phyloP scores from a whole-genome alignment of 2,113 vertebrate species.

The Cathartes aura region DNA sequence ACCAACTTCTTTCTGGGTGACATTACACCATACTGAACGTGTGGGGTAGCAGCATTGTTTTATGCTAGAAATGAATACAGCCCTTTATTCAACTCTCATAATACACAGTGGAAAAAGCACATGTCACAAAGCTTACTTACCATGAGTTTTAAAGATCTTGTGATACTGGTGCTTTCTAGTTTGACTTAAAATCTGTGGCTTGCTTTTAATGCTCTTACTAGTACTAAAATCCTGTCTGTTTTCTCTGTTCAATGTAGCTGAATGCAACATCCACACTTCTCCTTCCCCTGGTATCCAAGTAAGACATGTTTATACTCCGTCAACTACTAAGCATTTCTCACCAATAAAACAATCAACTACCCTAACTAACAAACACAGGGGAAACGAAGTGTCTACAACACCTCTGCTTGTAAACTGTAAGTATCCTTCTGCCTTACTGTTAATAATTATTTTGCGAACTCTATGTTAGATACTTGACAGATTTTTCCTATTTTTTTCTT shows the following conservation, averaged over 20 bases:
- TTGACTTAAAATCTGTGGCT: not conserved
- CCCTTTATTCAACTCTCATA: not conserved
- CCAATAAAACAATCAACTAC: slow-evolving; percentile 98
- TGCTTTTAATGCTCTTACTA: not conserved
- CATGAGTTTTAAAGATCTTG: not conserved
- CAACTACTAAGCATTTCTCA: slow-evolving; percentile 98
- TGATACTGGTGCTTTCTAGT: not conserved
- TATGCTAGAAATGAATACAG: not conserved
- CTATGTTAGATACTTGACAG: not conserved
- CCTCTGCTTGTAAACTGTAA: slow-evolving; percentile 95
- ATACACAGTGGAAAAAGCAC: not conserved
- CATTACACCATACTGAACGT: fast-evolving
- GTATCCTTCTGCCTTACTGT: slow-evolving; percentile 47
- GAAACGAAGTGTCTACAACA: slow-evolving; percentile 96
- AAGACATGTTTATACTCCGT: slow-evolving; percentile 96
- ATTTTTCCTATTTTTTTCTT: not conserved
- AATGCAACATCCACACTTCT: slow-evolving; percentile 97
- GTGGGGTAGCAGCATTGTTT: not conserved
- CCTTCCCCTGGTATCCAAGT: slow-evolving; percentile 97
- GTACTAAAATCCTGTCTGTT: slow-evolving; percentile 37
- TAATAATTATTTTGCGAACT: not conserved
- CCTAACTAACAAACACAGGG: slow-evolving; percentile 97
- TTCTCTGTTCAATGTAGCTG: slow-evolving; percentile 80
- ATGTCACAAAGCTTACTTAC: not conserved
- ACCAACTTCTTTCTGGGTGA: not conserved